Conservation (phyloP, 2,888 invertebrate genomes). For the Pomacea canaliculata region DNA sequence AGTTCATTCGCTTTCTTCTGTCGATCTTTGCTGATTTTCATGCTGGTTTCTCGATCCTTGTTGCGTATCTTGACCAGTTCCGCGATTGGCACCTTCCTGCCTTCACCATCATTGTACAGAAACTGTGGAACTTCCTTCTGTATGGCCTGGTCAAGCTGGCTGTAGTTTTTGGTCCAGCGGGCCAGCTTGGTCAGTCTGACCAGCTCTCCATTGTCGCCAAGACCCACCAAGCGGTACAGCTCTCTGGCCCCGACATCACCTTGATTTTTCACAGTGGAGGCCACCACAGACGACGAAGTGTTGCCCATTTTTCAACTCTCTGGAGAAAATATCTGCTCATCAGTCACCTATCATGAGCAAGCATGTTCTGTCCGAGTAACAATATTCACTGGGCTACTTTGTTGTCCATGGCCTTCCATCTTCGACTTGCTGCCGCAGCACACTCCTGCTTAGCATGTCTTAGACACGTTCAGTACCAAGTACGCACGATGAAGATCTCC, state of each 20-base stretch:
- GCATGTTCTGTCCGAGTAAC: neutral
- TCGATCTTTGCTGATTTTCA: conserved; percentile 39
- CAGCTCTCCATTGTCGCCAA: conserved; percentile 85
- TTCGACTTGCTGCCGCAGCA: neutral
- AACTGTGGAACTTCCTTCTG: conserved; percentile 89
- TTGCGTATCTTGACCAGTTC: conserved; percentile 82
- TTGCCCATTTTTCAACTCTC: conserved; percentile 48
- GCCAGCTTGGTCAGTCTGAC: conserved; percentile 65
- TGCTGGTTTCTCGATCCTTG: conserved; percentile 41
- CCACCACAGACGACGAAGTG: conserved; percentile 68
- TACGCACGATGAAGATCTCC: neutral
- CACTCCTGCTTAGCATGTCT: neutral
- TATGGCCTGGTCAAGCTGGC: conserved; percentile 90
- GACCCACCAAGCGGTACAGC: conserved; percentile 87
- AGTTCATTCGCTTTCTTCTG: conserved; percentile 50
- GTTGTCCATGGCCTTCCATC: conserved; percentile 6
- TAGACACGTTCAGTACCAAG: neutral
- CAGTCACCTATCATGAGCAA: neutral
- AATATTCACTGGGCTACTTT: neutral
- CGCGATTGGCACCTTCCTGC: conserved; percentile 89
- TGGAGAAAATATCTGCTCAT: neutral
- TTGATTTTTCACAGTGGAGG: conserved; percentile 95
- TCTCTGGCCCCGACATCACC: conserved; percentile 72
- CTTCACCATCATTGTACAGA: conserved; percentile 92
- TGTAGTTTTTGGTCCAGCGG: conserved; percentile 59